Base-by-base conservation (phyloP, 2,113 vertebrate species). In the Embiotoca jacksoni region DNA sequence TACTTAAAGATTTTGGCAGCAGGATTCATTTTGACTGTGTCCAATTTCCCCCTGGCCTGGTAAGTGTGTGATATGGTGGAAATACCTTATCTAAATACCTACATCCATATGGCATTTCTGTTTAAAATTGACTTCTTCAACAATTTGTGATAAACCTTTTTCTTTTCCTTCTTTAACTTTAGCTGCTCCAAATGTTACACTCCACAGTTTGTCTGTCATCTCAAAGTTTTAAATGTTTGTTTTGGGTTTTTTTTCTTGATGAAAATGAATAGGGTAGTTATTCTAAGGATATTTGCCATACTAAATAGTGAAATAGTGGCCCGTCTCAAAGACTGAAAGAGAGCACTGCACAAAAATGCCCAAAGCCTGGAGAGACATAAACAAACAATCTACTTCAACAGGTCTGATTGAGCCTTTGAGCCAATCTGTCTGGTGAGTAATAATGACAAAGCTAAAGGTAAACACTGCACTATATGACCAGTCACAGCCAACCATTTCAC, bases 391-490 rank as follows among this genome's bases (percentile, higher is more conserved):
- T 75, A 66, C 50, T 88, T 90, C 62, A 89, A 30, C 39, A 35
- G 39, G 58, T 55, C 81, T 81, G 79, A 91, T 80, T 88, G 67
- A 57, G 41, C 61, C 46, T 72, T 82, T 80, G 61, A 88, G 88
- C 89, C 85, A 85, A 76, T 90, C 70, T 61, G 79, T 88, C 81
- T 82, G 85, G 31, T 64, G 57, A 70, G 72, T 32, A 59, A 82
- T 88, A 88, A 89, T 83, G 68, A 86, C 72, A 78, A 88, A 77
- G 70, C 81, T 70, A 69, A 33, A 75, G 58, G 85, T 81, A 84
- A 92, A 91, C 78, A 82, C 70, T 15, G 61, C 50, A 50, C 77
- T 60, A 61, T 35, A 82, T 79, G 83, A 91, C 81, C 76, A 77
- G 78, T 76, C 84, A 83, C 84, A 80, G 53, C 64, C 75, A 56